phyloP scores from a whole-genome alignment of 2,888 invertebrate species.

The Tenodera sinensis region DNA sequence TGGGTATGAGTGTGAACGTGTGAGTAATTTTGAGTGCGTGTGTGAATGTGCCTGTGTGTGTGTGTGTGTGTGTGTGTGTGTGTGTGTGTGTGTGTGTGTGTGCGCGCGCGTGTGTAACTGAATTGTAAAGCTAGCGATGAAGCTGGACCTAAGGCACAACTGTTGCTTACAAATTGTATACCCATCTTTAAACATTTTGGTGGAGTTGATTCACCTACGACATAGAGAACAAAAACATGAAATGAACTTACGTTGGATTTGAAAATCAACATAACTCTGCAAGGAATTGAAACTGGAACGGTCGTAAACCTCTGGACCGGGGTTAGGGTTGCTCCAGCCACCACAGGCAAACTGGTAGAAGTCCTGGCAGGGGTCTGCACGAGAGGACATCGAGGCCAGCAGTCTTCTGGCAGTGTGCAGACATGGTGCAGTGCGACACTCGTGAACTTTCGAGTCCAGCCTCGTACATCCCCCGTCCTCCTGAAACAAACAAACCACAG shows the following conservation, averaged over 20 bases:
- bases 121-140: too few species aligned
- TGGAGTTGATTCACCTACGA: too few species aligned
- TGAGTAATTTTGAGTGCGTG: too few species aligned
- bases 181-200: constrained; percentile 33
- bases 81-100: too few species aligned
- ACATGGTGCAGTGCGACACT: constrained; percentile 19
- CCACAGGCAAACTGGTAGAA: constrained; percentile 50
- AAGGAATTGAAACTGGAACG: constrained; percentile 43
- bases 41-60: too few species aligned
- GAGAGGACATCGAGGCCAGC: constrained; percentile 41
- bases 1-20: too few species aligned
- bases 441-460: constrained; percentile 36
- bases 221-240: neutral
- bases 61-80: too few species aligned
- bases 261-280: constrained; percentile 44
- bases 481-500: constrained; percentile 8
- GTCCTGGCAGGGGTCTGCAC: constrained; percentile 47
- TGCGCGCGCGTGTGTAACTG: too few species aligned
- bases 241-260: constrained; percentile 43
- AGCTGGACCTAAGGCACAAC: too few species aligned
- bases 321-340: constrained; percentile 39
- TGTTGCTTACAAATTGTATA: too few species aligned
- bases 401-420: constrained; percentile 20
- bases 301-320: constrained; percentile 36
- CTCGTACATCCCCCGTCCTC: constrained; percentile 45